phyloP scores from a whole-genome alignment of 2,113 vertebrate species.

The Prionailurus viverrinus region DNA sequence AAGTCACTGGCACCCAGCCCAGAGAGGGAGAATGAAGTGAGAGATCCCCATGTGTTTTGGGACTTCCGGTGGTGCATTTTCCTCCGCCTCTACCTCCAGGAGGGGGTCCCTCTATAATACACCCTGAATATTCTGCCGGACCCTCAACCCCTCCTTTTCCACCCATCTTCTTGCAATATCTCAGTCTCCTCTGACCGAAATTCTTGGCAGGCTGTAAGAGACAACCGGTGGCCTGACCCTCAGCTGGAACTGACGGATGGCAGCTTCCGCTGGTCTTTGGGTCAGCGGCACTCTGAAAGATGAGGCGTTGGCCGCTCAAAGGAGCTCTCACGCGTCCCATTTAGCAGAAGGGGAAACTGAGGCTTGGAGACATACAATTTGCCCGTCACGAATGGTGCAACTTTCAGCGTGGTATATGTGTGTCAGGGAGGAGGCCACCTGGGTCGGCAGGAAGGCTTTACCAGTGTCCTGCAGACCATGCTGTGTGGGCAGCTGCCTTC shows the following conservation, averaged over 20 bases:
- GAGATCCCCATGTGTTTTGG: too few relatives aligned
- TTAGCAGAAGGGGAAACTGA: background rate
- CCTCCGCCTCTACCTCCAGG: background rate
- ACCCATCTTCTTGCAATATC: background rate
- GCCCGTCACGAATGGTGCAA: fast-evolving
- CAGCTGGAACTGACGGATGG: background rate
- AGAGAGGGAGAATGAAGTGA: background rate
- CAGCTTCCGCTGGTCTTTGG: background rate
- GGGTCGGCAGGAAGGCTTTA: background rate
- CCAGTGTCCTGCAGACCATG: background rate
- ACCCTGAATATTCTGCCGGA: background rate
- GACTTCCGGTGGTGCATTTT: background rate
- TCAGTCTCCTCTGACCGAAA: background rate
- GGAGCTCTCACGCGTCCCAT: background rate
- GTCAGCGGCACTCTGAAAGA: background rate
- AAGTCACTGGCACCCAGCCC: background rate
- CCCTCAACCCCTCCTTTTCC: background rate
- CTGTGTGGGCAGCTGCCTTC: background rate
- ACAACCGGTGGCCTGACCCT: background rate
- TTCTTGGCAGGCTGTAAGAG: background rate
- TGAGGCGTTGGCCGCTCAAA: background rate
- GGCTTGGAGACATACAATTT: background rate
- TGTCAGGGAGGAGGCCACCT: background rate
- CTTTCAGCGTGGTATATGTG: background rate
- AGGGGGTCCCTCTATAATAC: background rate